These are phyloP conservation scores for Salvelinus namaycush DNA, from an alignment of 2,113 vertebrate genomes.

Conservation along the genomic window DNA sequence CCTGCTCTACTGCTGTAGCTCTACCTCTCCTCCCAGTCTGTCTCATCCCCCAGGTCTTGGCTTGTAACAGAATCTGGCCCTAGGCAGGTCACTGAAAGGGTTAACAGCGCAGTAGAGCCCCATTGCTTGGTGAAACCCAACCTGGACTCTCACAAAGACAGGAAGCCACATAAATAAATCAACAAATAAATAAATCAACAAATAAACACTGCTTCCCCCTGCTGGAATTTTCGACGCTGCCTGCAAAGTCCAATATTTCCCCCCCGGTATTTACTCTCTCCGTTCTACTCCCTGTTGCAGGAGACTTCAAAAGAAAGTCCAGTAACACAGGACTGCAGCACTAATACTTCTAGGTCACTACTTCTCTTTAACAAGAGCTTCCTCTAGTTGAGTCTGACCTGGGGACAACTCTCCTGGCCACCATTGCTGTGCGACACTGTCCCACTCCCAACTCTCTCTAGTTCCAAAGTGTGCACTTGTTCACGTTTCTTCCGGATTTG, in stretches of 20 bases:
- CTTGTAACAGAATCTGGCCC: background rate
- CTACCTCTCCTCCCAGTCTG: background rate
- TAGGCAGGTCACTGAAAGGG: background rate
- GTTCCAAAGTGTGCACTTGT: too few relatives aligned
- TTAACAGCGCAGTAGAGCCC: background rate
- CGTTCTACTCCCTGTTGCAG: background rate
- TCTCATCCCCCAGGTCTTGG: background rate
- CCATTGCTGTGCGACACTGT: too few relatives aligned
- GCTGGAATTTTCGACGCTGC: background rate
- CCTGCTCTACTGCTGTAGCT: background rate
- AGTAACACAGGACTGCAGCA: background rate
- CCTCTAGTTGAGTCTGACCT: background rate
- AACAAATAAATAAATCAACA: constrained; percentile 73
- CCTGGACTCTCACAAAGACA: constrained; percentile 67
- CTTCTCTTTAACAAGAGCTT: background rate
- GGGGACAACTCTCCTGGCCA: too few relatives aligned
- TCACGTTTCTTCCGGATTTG: too few relatives aligned
- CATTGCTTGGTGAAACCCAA: constrained; percentile 39
- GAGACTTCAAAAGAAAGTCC: background rate
- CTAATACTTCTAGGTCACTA: background rate
- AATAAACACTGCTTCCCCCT: constrained; percentile 52
- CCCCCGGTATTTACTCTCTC: background rate
- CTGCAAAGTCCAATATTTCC: background rate
- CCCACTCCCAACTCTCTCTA: too few relatives aligned
- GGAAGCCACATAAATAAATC: constrained; percentile 74